Evolutionary conservation across 1,140 invertebrate genomes (phyloP), one percentile per base, ranked within the genome.

Genomic region (Anagrus nilaparvatae): DNA sequence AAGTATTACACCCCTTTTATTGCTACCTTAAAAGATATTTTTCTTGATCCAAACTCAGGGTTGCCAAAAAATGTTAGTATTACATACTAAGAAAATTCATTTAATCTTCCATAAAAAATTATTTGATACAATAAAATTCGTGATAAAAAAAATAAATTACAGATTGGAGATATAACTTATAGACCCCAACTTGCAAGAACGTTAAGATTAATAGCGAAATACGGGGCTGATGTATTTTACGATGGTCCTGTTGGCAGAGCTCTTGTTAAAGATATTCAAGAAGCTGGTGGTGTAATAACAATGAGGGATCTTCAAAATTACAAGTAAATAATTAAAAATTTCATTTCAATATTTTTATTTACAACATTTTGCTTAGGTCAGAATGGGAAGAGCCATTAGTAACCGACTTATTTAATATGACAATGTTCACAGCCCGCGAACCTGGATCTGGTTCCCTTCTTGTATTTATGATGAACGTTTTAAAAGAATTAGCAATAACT

Each of bases 371-470:
- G 28, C 44, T 40, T 39, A 80, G 77, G 43, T 67, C 69, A 3
- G 53, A 61, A 48, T 84, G 81, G 79, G 67, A 69, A 54, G 54
- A 76, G 12, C 77, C 82, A 3, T 61, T 81, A 3, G 50, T 51
- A 20, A 54, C 71, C 0, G 60, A 63, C 8, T 43, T 85, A 8
- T 68, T 65, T 1, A 69, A 77, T 8, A 56, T 81, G 29, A 82
- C 71, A 0, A 53, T 94, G 1, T 81, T 80, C 54, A 77, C 84
- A 1, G 71, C 79, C 1, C 84, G 86, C 1, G 76, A 87, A 19
- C 92, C 93, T 1, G 86, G 84, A 23, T 84, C 85, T 16, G 92
- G 92, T 1, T 70, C 77, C 3, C 70, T 85, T 9, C 63, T 97
- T 10, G 69, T 74, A 1, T 91, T 89, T 55, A 91, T 95, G 12